Base-by-base conservation (phyloP, 2,113 vertebrate species). In the Polypterus bichir region DNA sequence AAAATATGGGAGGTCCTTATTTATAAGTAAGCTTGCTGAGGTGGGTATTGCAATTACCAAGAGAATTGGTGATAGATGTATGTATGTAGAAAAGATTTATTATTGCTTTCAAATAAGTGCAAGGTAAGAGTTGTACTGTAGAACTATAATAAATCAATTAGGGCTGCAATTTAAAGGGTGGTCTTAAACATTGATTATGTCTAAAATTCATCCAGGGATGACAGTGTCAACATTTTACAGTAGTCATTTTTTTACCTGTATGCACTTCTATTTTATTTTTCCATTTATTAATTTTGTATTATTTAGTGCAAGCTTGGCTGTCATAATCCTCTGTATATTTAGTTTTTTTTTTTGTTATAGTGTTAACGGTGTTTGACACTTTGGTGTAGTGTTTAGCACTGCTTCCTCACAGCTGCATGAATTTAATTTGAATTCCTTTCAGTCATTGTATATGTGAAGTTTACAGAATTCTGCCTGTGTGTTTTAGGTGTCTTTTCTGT, bases 121-220 rank as follows among this genome's bases (percentile, higher is more conserved):
- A 7, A 1, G 60, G 64, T 67, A 5, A 47, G 49, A 57, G 3
- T 46, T 56, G 46, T 57, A 66, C 66, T 63, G 65, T 49, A 51
- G 63, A 70, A 48, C 52, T 61, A 54, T 59, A 62, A 60, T 66
- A 70, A 70, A 70, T 66, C 68, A 66, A 66, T 70, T 64, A 66
- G 68, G 52, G 62, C 6, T 55, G 51, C 56, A 59, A 64, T 66
- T 66, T 57, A 58, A 59, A 57, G 59, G 58, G 65, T 66, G 62
- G 60, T 61, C 62, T 46, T 64, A 59, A 54, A 64, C 62, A 66
- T 66, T 56, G 62, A 58, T 62, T 61, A 64, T 59, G 51, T 64
- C 59, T 44, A 49, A 7, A 63, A 56, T 46, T 49, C 48, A 44
- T 44, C 9, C 61, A 59, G 49, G 62, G 63, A 61, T 59, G 57